phyloP scores from a whole-genome alignment of 1,140 invertebrate species.

The Cheumatopsyche charites region DNA sequence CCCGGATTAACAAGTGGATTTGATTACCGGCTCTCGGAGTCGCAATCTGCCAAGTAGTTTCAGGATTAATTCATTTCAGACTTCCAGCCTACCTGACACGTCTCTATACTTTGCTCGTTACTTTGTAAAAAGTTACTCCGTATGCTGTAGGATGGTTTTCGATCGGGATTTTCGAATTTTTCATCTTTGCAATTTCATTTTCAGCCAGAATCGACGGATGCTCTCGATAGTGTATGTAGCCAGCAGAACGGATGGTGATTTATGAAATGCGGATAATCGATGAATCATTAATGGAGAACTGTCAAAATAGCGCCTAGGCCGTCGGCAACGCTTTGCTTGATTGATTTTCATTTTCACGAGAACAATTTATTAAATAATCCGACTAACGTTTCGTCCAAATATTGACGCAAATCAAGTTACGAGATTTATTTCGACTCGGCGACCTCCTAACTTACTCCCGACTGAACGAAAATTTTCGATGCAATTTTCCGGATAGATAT shows the following conservation, averaged over 20 bases:
- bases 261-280: constrained; percentile 28
- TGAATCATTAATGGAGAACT: constrained; percentile 30
- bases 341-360: constrained; percentile 31
- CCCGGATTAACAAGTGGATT: constrained; percentile 44
- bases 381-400: constrained; percentile 2
- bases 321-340: constrained; percentile 13
- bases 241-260: background rate
- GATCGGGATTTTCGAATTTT: too few relatives aligned
- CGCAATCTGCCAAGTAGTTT: constrained; percentile 39
- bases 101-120: too few relatives aligned
- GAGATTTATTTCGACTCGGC: constrained; percentile 15
- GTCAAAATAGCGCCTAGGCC: constrained; percentile 32
- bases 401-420: constrained; percentile 22
- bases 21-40: constrained; percentile 30
- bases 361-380: constrained; percentile 26
- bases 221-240: background rate
- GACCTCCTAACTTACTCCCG: background rate
- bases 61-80: constrained; percentile 38
- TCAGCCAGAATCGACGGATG: too few relatives aligned
- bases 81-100: constrained; percentile 23
- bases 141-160: background rate
- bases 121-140: too few relatives aligned
- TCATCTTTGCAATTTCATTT: too few relatives aligned
- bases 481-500: too few relatives aligned
- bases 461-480: background rate